Evolutionary conservation across 2,888 invertebrate genomes (phyloP).

Genomic region (Cryptus armator): DNA sequence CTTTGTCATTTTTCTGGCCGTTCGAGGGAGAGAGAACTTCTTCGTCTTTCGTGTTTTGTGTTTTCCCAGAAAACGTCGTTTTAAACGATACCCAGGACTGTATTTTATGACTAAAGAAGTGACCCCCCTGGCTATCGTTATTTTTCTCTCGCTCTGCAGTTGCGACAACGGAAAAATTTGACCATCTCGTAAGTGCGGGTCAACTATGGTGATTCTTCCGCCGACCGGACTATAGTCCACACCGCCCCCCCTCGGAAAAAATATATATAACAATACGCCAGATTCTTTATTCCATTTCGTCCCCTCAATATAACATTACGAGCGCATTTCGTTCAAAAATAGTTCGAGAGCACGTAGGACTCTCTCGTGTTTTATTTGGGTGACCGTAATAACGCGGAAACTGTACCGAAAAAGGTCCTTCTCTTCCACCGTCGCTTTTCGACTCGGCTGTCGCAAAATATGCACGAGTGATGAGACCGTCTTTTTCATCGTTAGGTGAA

Average conservation of each 20-base stretch:
- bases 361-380: slow-evolving; percentile 80
- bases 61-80: slow-evolving; percentile 51
- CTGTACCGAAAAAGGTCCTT: slow-evolving; percentile 79
- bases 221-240: background rate
- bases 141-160: slow-evolving; percentile 33
- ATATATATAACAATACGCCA: slow-evolving; percentile 38
- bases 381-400: slow-evolving; percentile 84
- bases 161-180: slow-evolving; percentile 42
- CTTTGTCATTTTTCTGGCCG: slow-evolving; percentile 43
- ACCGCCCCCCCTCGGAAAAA: slow-evolving; percentile 36
- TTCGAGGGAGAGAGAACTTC: slow-evolving; percentile 22
- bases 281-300: slow-evolving; percentile 62
- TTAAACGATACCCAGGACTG: slow-evolving; percentile 34
- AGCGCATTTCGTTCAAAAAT: slow-evolving; percentile 80
- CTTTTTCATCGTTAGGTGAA: slow-evolving; percentile 41
- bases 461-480: slow-evolving; percentile 39
- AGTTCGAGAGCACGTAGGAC: slow-evolving; percentile 69
- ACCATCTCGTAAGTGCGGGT: slow-evolving; percentile 19
- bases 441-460: slow-evolving; percentile 53
- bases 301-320: slow-evolving; percentile 79
- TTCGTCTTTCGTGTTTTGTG: slow-evolving; percentile 41
- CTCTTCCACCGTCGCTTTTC: background rate
- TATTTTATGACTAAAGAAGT: slow-evolving; percentile 64
- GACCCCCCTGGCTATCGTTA: slow-evolving; percentile 1
- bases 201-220: slow-evolving; percentile 7